Percentiles rank a stretch among this genome's conserved stretches.
These are phyloP conservation scores for Dolichopus griseipennis DNA, from an alignment of 2,888 invertebrate genomes.

Conservation along the genomic window DNA sequence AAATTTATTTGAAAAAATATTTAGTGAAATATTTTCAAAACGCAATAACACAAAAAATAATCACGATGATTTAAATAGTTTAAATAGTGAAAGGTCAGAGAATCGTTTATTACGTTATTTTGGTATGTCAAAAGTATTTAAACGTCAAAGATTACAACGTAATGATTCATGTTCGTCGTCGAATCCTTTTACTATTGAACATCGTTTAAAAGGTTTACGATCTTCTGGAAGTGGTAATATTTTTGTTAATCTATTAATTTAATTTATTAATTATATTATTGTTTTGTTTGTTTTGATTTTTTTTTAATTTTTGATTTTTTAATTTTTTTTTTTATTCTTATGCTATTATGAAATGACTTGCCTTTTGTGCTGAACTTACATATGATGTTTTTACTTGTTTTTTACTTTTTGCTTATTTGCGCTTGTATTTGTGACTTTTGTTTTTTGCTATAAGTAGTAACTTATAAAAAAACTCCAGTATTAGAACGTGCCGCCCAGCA, in stretches of 20 bases:
- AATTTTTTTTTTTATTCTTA: slow-evolving; percentile 10
- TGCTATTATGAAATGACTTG: background rate
- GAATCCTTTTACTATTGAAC: slow-evolving; percentile 32
- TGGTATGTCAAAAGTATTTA: slow-evolving; percentile 17
- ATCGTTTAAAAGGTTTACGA: slow-evolving; percentile 40
- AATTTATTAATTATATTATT: no score
- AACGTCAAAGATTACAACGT: slow-evolving; percentile 16
- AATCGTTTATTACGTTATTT: slow-evolving; percentile 19
- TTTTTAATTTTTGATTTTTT: background rate
- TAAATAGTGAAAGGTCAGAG: slow-evolving; percentile 7
- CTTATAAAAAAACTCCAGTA: slow-evolving; percentile 66
- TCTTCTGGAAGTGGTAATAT: slow-evolving; percentile 41
- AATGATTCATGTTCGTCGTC: slow-evolving; percentile 16
- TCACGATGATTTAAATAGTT: slow-evolving; percentile 11
- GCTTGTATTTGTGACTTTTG: slow-evolving; percentile 9
- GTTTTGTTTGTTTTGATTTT: no score
- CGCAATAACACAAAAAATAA: slow-evolving; percentile 12
- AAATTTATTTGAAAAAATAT: slow-evolving; percentile 20
- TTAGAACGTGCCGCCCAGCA: slow-evolving; percentile 21
- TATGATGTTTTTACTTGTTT: slow-evolving; percentile 17
- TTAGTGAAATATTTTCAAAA: slow-evolving; percentile 20
- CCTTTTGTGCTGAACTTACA: background rate
- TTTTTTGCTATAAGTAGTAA: slow-evolving; percentile 55
- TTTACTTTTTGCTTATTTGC: slow-evolving; percentile 25
- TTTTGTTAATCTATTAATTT: slow-evolving; percentile 18